Conservation (phyloP, 2,113 vertebrate genomes). For the Rousettus leschenaultii region DNA sequence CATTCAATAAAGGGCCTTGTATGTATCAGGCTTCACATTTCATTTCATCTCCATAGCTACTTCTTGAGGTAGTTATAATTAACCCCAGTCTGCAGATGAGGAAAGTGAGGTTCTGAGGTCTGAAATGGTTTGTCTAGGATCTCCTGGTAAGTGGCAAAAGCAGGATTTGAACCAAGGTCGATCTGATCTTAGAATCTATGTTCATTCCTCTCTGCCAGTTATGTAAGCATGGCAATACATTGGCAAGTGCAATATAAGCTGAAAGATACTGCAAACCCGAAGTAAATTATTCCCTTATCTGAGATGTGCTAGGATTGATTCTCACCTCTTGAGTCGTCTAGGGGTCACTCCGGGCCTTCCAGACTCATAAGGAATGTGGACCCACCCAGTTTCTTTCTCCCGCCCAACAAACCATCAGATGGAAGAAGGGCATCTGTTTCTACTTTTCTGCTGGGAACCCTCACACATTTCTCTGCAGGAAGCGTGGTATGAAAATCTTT, state of each 20-base stretch:
- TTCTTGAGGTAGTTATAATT: neutral
- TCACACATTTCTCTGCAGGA: neutral
- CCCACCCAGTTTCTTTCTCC: neutral
- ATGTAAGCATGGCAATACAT: neutral
- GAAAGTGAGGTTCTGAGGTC: neutral
- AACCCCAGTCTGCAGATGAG: neutral
- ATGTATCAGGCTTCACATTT: neutral
- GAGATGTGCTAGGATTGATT: neutral
- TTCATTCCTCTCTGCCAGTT: neutral
- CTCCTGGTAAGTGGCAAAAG: neutral
- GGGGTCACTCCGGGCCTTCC: neutral
- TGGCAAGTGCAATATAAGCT: neutral
- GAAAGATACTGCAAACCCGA: neutral
- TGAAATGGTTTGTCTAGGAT: neutral
- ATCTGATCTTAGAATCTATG: neutral
- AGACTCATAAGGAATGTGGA: neutral
- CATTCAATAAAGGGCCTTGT: neutral
- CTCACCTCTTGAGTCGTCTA: neutral
- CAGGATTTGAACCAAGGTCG: neutral
- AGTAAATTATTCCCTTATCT: neutral
- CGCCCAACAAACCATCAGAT: neutral
- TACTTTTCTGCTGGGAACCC: neutral
- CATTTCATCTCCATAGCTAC: neutral
- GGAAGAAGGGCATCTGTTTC: neutral
- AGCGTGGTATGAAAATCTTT: slow-evolving; percentile 3